Conservation (phyloP, 1,140 invertebrate genomes). For the Drepana arcuata region DNA sequence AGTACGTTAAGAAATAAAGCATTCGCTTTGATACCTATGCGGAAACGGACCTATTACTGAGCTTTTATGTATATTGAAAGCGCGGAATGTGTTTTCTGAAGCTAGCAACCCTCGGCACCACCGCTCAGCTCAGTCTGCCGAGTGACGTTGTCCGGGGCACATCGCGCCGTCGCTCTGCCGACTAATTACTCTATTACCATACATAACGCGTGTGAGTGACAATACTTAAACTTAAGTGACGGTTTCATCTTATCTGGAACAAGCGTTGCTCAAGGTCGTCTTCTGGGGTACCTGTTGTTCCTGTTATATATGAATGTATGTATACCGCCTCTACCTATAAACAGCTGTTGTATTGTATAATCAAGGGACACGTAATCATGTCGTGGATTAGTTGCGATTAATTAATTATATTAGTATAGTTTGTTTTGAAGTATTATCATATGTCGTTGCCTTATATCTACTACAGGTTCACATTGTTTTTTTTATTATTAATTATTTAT, state of each 20-base stretch:
- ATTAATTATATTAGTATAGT: too few species aligned
- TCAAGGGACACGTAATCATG: too few species aligned
- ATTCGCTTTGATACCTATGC: too few species aligned
- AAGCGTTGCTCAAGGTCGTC: constrained; percentile 38
- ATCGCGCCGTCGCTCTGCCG: constrained; percentile 21
- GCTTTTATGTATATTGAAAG: constrained; percentile 6
- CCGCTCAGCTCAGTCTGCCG: constrained; percentile 43
- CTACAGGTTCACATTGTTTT: too few species aligned
- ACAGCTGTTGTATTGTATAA: constrained; percentile 15
- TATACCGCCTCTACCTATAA: too few species aligned
- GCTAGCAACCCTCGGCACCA: constrained; percentile 34
- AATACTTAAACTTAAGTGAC: constrained; percentile 25
- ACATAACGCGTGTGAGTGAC: constrained; percentile 44
- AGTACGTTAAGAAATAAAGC: too few species aligned
- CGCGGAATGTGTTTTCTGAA: constrained; percentile 15
- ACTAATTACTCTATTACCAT: constrained; percentile 26
- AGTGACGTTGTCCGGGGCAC: constrained; percentile 26
- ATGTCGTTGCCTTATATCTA: too few species aligned
- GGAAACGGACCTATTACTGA: too few species aligned
- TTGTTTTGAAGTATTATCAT: too few species aligned
- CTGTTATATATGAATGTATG: too few species aligned
- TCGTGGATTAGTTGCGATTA: too few species aligned
- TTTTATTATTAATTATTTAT: too few species aligned
- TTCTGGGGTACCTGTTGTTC: constrained; percentile 40
- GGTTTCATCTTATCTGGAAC: constrained; percentile 18